Percentiles rank a stretch among this genome's conserved stretches.
These are phyloP conservation scores for Drosophila ohnishii DNA, from an alignment of 1,140 invertebrate genomes.

Conservation along the genomic window DNA sequence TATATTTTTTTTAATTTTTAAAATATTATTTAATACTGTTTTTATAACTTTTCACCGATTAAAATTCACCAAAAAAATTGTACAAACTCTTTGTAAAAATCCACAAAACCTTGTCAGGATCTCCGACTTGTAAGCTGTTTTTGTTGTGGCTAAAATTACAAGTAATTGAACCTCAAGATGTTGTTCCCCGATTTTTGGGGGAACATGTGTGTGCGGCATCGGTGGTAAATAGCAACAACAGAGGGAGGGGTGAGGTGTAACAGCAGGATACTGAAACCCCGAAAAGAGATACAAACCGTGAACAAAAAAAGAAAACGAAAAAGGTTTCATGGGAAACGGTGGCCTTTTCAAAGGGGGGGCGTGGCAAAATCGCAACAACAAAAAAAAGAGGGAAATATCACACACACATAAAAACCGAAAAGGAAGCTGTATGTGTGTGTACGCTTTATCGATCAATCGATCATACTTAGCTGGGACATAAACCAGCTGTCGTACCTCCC, in stretches of 20 bases:
- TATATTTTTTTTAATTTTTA: too few species aligned
- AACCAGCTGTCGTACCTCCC: slow-evolving; percentile 34
- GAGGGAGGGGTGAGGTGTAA: slow-evolving; percentile 17
- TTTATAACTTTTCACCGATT: not conserved
- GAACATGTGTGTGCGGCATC: slow-evolving; percentile 72
- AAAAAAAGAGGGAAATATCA: slow-evolving; percentile 8
- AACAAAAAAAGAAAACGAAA: slow-evolving; percentile 5
- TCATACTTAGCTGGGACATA: slow-evolving; percentile 44
- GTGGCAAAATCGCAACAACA: slow-evolving; percentile 43
- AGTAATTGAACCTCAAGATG: slow-evolving; percentile 74
- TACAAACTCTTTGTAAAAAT: not conserved
- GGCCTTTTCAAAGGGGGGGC: slow-evolving; percentile 30
- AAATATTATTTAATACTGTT: not conserved
- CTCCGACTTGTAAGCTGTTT: slow-evolving; percentile 46
- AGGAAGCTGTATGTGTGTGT: slow-evolving; percentile 15
- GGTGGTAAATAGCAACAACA: slow-evolving; percentile 43
- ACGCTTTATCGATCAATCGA: slow-evolving; percentile 46
- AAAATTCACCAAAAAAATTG: not conserved
- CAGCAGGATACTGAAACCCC: slow-evolving; percentile 44
- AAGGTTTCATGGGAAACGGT: slow-evolving; percentile 41
- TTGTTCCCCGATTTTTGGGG: slow-evolving; percentile 20
- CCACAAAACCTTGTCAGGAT: slow-evolving; percentile 16
- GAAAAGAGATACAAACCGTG: slow-evolving; percentile 11
- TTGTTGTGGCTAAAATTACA: slow-evolving; percentile 78
- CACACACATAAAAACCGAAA: not conserved